phyloP scores from a whole-genome alignment of 2,888 invertebrate species.

The Trissonchulus latispiculum region DNA sequence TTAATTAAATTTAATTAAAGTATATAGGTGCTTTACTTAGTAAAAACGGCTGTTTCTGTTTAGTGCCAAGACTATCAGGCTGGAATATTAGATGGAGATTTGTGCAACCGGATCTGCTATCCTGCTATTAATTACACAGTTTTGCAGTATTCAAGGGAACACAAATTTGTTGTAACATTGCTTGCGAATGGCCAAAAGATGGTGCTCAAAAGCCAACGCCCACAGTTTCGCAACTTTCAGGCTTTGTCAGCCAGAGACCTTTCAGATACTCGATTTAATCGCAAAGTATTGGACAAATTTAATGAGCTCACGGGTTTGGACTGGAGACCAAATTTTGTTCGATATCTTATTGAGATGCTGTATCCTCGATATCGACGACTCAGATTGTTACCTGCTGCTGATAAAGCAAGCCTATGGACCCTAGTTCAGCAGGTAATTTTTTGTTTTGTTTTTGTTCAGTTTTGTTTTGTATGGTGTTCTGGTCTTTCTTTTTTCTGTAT shows the following conservation, averaged over 20 bases:
- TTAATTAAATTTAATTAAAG: neutral
- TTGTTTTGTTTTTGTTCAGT: no score
- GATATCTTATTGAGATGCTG: constrained; percentile 36
- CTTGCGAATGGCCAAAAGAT: constrained; percentile 35
- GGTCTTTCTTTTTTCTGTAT: no score
- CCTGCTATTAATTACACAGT: constrained; percentile 32
- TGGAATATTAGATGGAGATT: constrained; percentile 33
- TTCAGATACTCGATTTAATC: neutral
- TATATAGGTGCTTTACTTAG: neutral
- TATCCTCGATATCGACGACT: constrained; percentile 32
- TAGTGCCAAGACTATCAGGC: constrained; percentile 14
- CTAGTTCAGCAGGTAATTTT: constrained; percentile 35
- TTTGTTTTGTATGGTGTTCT: no score
- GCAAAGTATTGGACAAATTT: constrained; percentile 35
- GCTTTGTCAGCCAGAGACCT: constrained; percentile 23
- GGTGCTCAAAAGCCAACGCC: constrained; percentile 36
- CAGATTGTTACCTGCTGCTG: constrained; percentile 31
- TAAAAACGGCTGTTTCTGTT: neutral
- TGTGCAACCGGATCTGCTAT: constrained; percentile 37
- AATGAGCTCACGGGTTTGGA: constrained; percentile 36
- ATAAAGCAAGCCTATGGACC: constrained; percentile 37
- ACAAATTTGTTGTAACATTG: constrained; percentile 34
- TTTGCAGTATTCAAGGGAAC: constrained; percentile 33
- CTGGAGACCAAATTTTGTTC: constrained; percentile 36
- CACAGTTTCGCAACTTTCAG: constrained; percentile 32